Base-by-base conservation (phyloP, 1,140 invertebrate genomes). In the Daktulosphaira vitifoliae region DNA sequence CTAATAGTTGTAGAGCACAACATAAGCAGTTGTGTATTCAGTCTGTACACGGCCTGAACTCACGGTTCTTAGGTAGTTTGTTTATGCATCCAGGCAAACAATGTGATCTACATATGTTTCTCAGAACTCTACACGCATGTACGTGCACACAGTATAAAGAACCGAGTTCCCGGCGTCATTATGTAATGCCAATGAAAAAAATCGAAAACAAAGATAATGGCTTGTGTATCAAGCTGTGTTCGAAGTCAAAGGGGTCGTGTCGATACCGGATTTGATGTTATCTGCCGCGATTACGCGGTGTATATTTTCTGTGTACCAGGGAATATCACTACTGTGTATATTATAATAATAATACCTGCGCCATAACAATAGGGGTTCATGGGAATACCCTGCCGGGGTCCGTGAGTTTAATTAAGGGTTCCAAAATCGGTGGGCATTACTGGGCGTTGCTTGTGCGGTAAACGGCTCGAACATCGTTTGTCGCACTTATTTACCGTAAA, bases 221-320 rank as follows among this genome's bases (percentile, higher is more conserved):
- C 44, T 62, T 62, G 56, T 13, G 33, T 62, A 62, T 62, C 56
- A 62, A 62, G 56, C 56, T 62, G 56, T 9, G 56, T 62, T 39
- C 53, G 22, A 7, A 62, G 56, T 62, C 56, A 62, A 62, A 62
- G 26, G 56, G 56, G 56, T 62, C 56, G 56, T 48, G 56, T 62
- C 56, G 56, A 62, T 62, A 62, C 56, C 56, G 42, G 44, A 16
- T 62, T 62, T 46, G 56, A 62, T 62, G 56, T 62, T 62, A 62
- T 62, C 56, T 62, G 56, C 56, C 22, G 16, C 54, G 54, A 59
- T 56, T 44, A 39, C 15, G 8, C 20, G 37, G 53, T 42, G 37
- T 42, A 59, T 33, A 18, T 29, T 39, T 33, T 16, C 22, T 33
- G 18, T 20, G 18, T 48, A 11, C 15, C 44, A 11, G 13, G 44